phyloP scores from a whole-genome alignment of 2,113 vertebrate species.

The Silurus asotus region DNA sequence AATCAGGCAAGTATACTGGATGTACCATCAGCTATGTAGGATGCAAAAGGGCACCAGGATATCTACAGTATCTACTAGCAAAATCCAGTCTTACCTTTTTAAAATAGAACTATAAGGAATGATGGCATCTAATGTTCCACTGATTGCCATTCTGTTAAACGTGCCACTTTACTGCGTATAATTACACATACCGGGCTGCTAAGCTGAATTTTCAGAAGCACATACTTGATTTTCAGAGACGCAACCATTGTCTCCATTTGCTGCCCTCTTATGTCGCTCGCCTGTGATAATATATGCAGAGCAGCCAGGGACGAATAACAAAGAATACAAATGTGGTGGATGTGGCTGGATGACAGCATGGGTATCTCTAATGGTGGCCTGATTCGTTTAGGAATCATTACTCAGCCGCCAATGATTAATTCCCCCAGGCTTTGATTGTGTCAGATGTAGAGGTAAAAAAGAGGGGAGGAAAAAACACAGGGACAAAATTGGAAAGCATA shows the following conservation, averaged over 20 bases:
- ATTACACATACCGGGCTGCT: constrained; percentile 72
- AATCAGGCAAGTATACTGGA: background rate
- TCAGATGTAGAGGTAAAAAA: constrained; percentile 55
- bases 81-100: constrained; percentile 50
- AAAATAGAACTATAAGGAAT: constrained; percentile 69
- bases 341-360: constrained; percentile 52
- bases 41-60: constrained; percentile 20
- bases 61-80: constrained; percentile 42
- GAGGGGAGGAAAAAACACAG: constrained; percentile 45
- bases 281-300: constrained; percentile 67
- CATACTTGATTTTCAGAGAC: constrained; percentile 73
- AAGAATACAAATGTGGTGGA: constrained; percentile 48
- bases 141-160: constrained; percentile 53
- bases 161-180: constrained; percentile 61
- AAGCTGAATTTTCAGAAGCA: constrained; percentile 61
- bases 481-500: constrained; percentile 61
- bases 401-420: constrained; percentile 66
- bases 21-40: constrained; percentile 42
- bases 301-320: constrained; percentile 57
- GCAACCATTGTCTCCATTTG: constrained; percentile 69
- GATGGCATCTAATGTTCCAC: constrained; percentile 54
- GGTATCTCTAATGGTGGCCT: constrained; percentile 61
- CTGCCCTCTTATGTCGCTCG: constrained; percentile 63
- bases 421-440: constrained; percentile 61
- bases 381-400: constrained; percentile 67